These are phyloP conservation scores for Masnerella sp. DNA, from an alignment of 2,888 invertebrate genomes.

Conservation along the genomic window DNA sequence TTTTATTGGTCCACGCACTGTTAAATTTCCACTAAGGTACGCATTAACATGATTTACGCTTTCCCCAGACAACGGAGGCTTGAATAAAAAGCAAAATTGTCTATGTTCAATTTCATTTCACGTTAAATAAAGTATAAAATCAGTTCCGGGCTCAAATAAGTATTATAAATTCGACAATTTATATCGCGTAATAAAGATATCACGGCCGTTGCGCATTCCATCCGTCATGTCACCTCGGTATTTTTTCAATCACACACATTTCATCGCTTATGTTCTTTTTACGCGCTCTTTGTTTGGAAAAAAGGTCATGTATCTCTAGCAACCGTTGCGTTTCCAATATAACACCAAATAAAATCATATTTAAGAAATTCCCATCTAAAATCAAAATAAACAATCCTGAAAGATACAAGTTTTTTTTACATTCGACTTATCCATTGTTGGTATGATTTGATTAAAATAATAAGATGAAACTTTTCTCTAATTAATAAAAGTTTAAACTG, in stretches of 20 bases:
- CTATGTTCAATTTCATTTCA: constrained; percentile 21
- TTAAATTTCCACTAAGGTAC: neutral
- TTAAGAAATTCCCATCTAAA: no score
- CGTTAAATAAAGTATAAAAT: constrained; percentile 27
- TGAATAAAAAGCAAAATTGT: constrained; percentile 14
- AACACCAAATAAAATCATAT: no score
- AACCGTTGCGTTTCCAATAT: no score
- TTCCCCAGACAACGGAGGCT: neutral
- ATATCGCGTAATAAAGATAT: constrained; percentile 16
- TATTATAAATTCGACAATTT: constrained; percentile 36
- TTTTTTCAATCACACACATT: constrained; percentile 28
- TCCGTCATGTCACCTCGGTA: constrained; percentile 32
- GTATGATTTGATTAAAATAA: no score
- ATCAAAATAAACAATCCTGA: no score
- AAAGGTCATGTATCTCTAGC: neutral
- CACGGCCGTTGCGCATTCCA: constrained; percentile 31
- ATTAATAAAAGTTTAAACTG: no score
- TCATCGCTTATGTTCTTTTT: constrained; percentile 21
- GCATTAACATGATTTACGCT: constrained; percentile 3
- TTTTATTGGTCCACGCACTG: constrained; percentile 3
- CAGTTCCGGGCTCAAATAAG: constrained; percentile 11
- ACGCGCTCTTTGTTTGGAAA: neutral
- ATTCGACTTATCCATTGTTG: no score
- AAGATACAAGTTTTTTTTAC: no score
- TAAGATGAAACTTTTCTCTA: no score